Conservation (phyloP, 1,140 invertebrate species). For the Araneus ventricosus region DNA sequence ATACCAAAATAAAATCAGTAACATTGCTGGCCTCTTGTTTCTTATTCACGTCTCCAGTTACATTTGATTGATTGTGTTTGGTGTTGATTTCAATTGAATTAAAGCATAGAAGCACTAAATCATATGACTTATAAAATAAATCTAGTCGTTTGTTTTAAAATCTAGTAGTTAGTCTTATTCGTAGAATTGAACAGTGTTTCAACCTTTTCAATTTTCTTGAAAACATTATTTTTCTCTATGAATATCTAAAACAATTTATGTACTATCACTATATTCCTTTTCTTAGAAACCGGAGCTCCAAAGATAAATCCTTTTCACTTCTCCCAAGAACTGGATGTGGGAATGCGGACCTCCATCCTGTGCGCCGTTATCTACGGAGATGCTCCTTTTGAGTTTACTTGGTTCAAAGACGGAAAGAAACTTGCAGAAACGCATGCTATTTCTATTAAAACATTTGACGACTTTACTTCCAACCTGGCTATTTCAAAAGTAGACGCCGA, state of each 20-base stretch:
- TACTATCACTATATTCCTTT: not conserved
- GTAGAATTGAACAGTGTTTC: too few relatives aligned
- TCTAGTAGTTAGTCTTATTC: too few relatives aligned
- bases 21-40: too few relatives aligned
- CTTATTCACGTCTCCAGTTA: too few relatives aligned
- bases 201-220: too few relatives aligned
- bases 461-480: constrained; percentile 53
- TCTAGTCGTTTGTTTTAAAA: too few relatives aligned
- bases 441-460: constrained; percentile 13
- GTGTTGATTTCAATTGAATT: too few relatives aligned
- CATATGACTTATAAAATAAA: too few relatives aligned
- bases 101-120: too few relatives aligned
- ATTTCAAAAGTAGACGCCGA: constrained; percentile 58
- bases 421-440: not conserved
- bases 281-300: not conserved
- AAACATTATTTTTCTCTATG: not conserved
- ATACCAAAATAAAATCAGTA: too few relatives aligned
- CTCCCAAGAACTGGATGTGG: not conserved
- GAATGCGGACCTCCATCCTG: constrained; percentile 1
- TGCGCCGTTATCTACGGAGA: constrained; percentile 52
- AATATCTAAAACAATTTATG: not conserved
- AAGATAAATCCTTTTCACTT: constrained; percentile 50
- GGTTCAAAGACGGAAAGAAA: constrained; percentile 52
- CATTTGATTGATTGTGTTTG: too few relatives aligned
- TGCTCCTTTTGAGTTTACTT: constrained; percentile 35